Conservation (phyloP, 2,113 vertebrate genomes). For the Varanus komodoensis region DNA sequence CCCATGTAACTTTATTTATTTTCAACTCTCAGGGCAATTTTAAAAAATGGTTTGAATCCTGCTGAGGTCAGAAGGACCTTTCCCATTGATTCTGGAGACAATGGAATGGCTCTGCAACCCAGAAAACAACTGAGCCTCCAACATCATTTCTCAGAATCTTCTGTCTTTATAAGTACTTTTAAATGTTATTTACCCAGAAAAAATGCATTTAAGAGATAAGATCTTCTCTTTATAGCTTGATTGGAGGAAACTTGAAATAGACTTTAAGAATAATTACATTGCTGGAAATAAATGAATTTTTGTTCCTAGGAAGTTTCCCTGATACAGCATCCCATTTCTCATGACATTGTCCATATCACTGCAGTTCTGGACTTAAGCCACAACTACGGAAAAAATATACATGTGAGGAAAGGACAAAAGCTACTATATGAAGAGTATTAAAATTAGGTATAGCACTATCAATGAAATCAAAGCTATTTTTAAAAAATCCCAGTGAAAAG, state of each 20-base stretch:
- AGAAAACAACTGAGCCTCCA: neutral
- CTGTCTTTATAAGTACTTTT: neutral
- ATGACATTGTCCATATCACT: neutral
- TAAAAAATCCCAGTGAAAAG: neutral
- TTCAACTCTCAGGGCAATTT: neutral
- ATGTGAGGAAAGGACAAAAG: neutral
- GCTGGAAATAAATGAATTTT: neutral
- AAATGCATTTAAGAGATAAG: slow-evolving; percentile 8
- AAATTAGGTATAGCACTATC: neutral
- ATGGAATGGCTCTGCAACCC: neutral
- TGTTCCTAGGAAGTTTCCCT: slow-evolving; percentile 9
- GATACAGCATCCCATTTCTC: neutral
- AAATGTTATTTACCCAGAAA: slow-evolving; percentile 15
- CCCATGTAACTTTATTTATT: neutral
- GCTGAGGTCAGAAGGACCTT: neutral
- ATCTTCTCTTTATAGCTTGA: neutral
- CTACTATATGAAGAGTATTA: neutral
- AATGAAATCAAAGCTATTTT: slow-evolving; percentile 3
- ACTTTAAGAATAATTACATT: slow-evolving; percentile 8
- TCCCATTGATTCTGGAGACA: neutral
- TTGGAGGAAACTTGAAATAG: neutral
- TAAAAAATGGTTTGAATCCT: neutral
- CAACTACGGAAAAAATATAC: neutral
- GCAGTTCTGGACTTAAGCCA: slow-evolving; percentile 21
- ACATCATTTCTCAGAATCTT: neutral